Conservation (phyloP, 2,797 vertebrate genomes). For the Aotus griseimembra region DNA sequence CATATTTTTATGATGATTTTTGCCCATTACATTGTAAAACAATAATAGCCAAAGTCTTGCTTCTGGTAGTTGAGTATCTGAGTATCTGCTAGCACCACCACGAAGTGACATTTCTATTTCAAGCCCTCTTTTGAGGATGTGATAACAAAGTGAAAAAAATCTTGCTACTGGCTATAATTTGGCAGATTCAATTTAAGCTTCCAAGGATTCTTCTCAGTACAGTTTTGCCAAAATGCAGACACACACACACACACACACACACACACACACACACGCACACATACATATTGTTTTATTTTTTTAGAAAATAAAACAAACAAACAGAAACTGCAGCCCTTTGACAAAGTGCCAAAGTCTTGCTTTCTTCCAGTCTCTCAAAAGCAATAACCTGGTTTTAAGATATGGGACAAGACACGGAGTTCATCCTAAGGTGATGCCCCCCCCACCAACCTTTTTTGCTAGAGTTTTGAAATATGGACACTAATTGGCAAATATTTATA, state of each 20-base stretch:
- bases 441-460: neutral
- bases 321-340: neutral
- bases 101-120: neutral
- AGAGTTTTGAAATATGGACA: neutral
- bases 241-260: neutral
- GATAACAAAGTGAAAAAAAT: neutral
- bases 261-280: neutral
- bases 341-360: neutral
- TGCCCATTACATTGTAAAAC: neutral
- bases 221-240: conserved; percentile 6
- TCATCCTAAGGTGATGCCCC: neutral
- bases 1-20: conserved; percentile 46
- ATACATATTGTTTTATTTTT: neutral
- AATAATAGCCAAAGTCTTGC: neutral
- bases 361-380: conserved; percentile 9
- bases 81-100: conserved; percentile 30
- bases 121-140: conserved; percentile 5
- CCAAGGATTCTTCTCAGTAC: conserved; percentile 23
- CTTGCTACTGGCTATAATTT: conserved; percentile 41
- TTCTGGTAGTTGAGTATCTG: conserved; percentile 1
- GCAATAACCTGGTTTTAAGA: neutral
- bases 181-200: neutral
- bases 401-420: neutral
- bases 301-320: neutral
- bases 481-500: neutral